Conservation (phyloP, 2,797 vertebrate species). For the Epinephelus awoara region DNA sequence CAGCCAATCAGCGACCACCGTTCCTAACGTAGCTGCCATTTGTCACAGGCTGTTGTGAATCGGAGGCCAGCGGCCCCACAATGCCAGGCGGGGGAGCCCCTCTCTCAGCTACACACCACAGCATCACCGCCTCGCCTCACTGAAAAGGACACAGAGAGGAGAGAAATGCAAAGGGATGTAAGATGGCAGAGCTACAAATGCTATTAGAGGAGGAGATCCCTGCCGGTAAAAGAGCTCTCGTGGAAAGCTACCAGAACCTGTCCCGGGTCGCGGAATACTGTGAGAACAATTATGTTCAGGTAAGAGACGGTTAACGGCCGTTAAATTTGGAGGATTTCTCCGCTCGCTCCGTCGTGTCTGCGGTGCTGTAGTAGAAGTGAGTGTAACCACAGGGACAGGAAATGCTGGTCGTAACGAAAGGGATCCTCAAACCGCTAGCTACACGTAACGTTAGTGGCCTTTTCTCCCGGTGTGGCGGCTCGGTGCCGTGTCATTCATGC, state of each 20-base stretch:
- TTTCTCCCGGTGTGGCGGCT: constrained; percentile 18
- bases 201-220: constrained; percentile 99
- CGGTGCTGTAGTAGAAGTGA: constrained; percentile 67
- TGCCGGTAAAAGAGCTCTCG: constrained; percentile 95
- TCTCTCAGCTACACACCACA: constrained; percentile 84
- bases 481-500: constrained; percentile 9
- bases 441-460: constrained; percentile 25
- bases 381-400: constrained; percentile 79
- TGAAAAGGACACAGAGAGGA: constrained; percentile 68
- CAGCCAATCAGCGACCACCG: constrained; percentile 68
- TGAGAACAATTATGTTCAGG: constrained; percentile 99
- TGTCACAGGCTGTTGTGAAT: constrained; percentile 69
- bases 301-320: constrained; percentile 75
- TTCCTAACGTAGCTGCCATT: constrained; percentile 57
- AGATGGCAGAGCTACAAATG: constrained; percentile 99
- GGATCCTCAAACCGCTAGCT: constrained; percentile 64
- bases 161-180: constrained; percentile 86
- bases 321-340: constrained; percentile 12
- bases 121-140: constrained; percentile 77
- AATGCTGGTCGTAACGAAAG: constrained; percentile 71
- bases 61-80: constrained; percentile 70
- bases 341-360: constrained; percentile 66
- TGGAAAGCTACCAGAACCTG: constrained; percentile 99
- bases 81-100: constrained; percentile 91
- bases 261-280: constrained; percentile 98